A percentile compares a stretch with the other conserved stretches of the same genome.
Conservation (phyloP, 30 jellyfish, hydroid and myxozoan species). For the Haliclystus octoradiatus region DNA sequence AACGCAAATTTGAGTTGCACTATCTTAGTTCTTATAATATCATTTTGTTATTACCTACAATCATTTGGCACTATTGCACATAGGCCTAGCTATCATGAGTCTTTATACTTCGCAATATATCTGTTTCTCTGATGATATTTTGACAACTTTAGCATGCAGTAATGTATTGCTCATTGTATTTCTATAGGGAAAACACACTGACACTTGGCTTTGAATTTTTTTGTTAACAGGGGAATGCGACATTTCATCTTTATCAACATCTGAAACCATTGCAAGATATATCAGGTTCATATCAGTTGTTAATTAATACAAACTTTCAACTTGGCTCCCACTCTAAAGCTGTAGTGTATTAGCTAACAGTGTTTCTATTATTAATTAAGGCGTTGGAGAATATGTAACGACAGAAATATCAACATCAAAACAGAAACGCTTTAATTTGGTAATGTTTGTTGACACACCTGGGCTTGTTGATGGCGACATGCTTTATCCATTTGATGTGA, state of each 20-base stretch:
- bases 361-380: slow-evolving; percentile 11
- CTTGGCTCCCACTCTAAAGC: not conserved
- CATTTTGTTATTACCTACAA: no score
- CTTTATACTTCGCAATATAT: no score
- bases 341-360: not conserved
- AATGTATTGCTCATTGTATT: no score
- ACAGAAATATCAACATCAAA: slow-evolving; percentile 93
- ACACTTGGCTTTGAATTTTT: no score
- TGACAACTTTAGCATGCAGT: no score
- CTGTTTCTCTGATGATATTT: no score
- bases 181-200: no score
- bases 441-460: slow-evolving; percentile 96
- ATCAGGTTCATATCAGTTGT: slow-evolving; percentile 42
- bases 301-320: not conserved
- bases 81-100: no score
- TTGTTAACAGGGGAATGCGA: slow-evolving; percentile 98
- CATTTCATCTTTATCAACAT: slow-evolving; percentile 85
- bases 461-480: slow-evolving; percentile 96
- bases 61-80: no score
- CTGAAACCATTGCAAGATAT: slow-evolving; percentile 78
- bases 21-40: no score
- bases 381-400: slow-evolving; percentile 77
- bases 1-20: no score
- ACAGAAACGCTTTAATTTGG: slow-evolving; percentile 74
- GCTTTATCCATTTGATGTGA: slow-evolving; percentile 93